Base-by-base conservation (phyloP, 2,888 invertebrate species). In the Achlya flavicornis region DNA sequence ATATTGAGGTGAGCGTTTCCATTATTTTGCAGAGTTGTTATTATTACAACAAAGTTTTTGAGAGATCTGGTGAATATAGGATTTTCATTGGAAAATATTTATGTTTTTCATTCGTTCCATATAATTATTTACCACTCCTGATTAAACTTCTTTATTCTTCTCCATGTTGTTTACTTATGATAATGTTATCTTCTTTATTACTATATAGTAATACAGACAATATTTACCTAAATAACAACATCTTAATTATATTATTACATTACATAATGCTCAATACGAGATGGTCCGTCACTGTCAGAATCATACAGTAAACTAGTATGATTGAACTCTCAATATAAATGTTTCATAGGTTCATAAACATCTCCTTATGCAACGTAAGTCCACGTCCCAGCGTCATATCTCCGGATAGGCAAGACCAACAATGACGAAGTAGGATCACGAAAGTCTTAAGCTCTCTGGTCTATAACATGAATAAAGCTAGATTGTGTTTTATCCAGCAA, bases 401-500 rank as follows among this genome's bases (percentile, higher is more conserved):
- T n/a, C 48, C n/a, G 7, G 10, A 1, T 19, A 53, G 19, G 12
- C n/a, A 10, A 10, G 19, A 53, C 19, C 19, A 53, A 19, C 19
- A 53, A 53, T 48, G 10, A 19, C 10, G 19, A 53, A 19, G 53
- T 53, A 53, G 19, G 1, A 53, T 4, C 53, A 53, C 19, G 14
- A 53, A 53, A 53, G 19, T 53, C 53, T 53, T 53, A 19, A 19
- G 19, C 10, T 53, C 19, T 8, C 53, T 53, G 10, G 48, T n/a
- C n/a, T 48, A 48, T 48, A 26, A 48, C 48, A 48, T 48, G 48
- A 48, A 16, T 53, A 53, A 53, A 19, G 16, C 53, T 53, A 53
- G 1, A 53, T 14, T 53, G 19, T 53, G 26, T 53, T 53, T 53
- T 53, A 74, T 74, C 74, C 71, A 71, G 67, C 75, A 75, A 80